Evolutionary conservation across 2,888 invertebrate genomes (phyloP).

Genomic region (Arge pagana): DNA sequence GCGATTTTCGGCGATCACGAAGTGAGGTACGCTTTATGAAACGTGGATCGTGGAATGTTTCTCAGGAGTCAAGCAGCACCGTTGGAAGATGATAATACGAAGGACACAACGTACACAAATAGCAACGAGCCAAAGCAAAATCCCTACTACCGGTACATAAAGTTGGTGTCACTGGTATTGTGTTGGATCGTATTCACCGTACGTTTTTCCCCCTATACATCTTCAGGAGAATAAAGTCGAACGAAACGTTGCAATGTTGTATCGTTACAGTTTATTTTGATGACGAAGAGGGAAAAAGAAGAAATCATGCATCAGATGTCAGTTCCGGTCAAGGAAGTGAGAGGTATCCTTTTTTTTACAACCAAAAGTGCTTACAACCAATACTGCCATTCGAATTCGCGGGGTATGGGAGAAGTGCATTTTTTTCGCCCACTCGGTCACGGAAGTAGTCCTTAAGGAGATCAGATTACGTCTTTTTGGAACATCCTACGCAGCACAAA

Average conservation of each 20-base stretch:
- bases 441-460: neutral
- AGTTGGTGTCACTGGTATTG: slow-evolving; percentile 64
- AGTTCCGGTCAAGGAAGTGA: slow-evolving; percentile 61
- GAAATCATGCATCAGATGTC: slow-evolving; percentile 67
- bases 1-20: neutral
- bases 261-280: slow-evolving; percentile 61
- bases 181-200: slow-evolving; percentile 73
- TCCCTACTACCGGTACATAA: slow-evolving; percentile 53
- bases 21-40: neutral
- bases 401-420: too few species aligned
- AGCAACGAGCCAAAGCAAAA: slow-evolving; percentile 29
- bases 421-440: too few species aligned
- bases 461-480: slow-evolving; percentile 41
- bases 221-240: too few species aligned
- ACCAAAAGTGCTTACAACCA: neutral
- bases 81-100: neutral
- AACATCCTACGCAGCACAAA: slow-evolving; percentile 54
- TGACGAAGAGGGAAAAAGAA: slow-evolving; percentile 71
- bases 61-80: neutral
- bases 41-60: neutral
- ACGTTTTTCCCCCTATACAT: slow-evolving; percentile 36
- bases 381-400: too few species aligned
- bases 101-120: slow-evolving; percentile 20
- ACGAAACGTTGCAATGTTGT: neutral
- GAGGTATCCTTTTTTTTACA: slow-evolving; percentile 57